A percentile compares a stretch with the other conserved stretches of the same genome.
phyloP scores from a whole-genome alignment of 2,113 vertebrate species.

The Climacteris rufus region DNA sequence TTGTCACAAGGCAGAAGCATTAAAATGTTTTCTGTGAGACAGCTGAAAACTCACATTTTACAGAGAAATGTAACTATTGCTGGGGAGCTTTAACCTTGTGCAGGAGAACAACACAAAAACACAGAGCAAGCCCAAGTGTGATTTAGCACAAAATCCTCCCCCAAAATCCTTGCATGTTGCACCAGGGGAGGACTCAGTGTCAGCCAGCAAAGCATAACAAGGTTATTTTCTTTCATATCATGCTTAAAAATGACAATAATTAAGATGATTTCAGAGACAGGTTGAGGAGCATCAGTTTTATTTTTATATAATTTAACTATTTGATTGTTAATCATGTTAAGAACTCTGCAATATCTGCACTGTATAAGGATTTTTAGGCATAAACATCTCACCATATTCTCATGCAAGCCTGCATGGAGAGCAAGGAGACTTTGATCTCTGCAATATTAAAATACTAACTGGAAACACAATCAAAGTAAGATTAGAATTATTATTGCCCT shows the following conservation, averaged over 20 bases:
- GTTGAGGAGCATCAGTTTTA: not conserved
- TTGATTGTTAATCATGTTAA: not conserved
- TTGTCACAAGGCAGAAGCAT: not conserved
- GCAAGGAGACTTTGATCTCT: not conserved
- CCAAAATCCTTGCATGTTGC: too few relatives aligned
- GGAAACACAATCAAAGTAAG: not conserved
- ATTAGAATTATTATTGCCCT: not conserved
- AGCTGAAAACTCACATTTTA: not conserved
- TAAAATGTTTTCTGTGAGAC: not conserved
- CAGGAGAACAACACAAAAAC: not conserved
- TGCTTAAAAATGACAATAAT: not conserved
- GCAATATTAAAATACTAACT: not conserved
- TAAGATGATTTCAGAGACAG: not conserved
- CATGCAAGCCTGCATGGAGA: not conserved
- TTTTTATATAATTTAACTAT: not conserved
- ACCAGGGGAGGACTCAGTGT: not conserved
- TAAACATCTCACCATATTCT: not conserved
- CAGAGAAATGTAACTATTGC: not conserved
- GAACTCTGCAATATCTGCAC: not conserved
- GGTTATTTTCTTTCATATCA: not conserved
- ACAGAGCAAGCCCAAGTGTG: not conserved
- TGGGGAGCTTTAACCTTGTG: not conserved
- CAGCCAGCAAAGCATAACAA: not conserved
- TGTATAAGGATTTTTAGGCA: not conserved
- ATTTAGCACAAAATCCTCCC: not conserved